phyloP scores from a whole-genome alignment of 2,797 vertebrate genomes.

The Basileuterus tristriatus region DNA sequence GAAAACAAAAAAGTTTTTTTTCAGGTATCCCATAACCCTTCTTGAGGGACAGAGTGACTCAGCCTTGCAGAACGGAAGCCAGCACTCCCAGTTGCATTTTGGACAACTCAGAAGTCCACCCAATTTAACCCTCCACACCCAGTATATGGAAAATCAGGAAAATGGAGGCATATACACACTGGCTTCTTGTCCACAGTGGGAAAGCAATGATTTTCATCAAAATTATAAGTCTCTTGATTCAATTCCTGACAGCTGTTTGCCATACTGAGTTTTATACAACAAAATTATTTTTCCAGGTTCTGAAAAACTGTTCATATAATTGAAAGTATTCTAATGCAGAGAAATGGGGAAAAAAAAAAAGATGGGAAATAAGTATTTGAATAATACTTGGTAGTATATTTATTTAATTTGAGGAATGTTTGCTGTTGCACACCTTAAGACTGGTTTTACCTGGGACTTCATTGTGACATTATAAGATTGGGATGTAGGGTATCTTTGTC shows the following conservation, averaged over 20 bases:
- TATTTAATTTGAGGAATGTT: background rate
- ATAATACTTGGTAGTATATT: background rate
- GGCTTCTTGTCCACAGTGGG: background rate
- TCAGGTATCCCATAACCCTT: background rate
- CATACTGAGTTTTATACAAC: background rate
- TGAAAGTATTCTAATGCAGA: background rate
- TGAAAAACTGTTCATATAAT: background rate
- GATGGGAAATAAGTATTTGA: background rate
- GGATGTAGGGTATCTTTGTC: background rate
- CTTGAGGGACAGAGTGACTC: background rate
- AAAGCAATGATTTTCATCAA: background rate
- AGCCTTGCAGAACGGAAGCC: background rate
- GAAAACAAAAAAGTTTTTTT: background rate
- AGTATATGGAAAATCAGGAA: background rate
- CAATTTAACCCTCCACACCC: background rate
- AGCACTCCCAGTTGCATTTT: background rate
- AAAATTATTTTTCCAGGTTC: background rate
- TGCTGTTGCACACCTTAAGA: background rate
- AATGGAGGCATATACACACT: background rate
- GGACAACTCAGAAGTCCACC: background rate
- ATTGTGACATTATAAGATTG: background rate
- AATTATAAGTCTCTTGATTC: background rate
- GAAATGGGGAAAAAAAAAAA: accelerated
- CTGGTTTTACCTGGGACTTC: background rate
- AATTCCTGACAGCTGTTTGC: background rate